Percentiles rank a stretch among this genome's conserved stretches.
These are phyloP conservation scores for Rhinophrynus dorsalis DNA, from an alignment of 2,797 vertebrate genomes.

Conservation along the genomic window DNA sequence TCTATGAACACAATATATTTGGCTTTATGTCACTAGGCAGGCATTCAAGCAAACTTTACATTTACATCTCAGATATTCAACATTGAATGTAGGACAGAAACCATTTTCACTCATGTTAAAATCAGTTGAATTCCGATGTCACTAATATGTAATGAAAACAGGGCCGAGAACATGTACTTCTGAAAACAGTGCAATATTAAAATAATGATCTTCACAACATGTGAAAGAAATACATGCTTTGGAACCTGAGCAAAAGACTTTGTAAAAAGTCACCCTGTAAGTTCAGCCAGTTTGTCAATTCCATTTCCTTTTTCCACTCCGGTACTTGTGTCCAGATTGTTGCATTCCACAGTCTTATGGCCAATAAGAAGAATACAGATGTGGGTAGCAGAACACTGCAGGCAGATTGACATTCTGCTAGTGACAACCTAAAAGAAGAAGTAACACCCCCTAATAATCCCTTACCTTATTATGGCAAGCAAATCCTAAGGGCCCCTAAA, in stretches of 20 bases:
- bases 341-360: slow-evolving; percentile 57
- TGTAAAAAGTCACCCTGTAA: slow-evolving; percentile 62
- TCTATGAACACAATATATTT: slow-evolving; percentile 30
- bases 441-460: too few relatives aligned
- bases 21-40: slow-evolving; percentile 18
- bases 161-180: slow-evolving; percentile 55
- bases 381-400: slow-evolving; percentile 53
- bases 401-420: slow-evolving; percentile 58
- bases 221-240: slow-evolving; percentile 65
- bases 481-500: too few relatives aligned
- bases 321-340: slow-evolving; percentile 57
- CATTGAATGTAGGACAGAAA: slow-evolving; percentile 11
- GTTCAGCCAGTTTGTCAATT: slow-evolving; percentile 33
- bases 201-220: slow-evolving; percentile 60
- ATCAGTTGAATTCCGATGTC: neutral
- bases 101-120: neutral
- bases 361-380: slow-evolving; percentile 57
- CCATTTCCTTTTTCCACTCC: slow-evolving; percentile 51
- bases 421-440: slow-evolving; percentile 29
- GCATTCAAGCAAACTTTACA: slow-evolving; percentile 21
- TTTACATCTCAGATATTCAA: slow-evolving; percentile 41
- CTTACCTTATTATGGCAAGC: too few relatives aligned
- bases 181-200: slow-evolving; percentile 69
- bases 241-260: slow-evolving; percentile 74
- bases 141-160: slow-evolving; percentile 9